A percentile compares a stretch with the other conserved stretches of the same genome.
phyloP scores from a whole-genome alignment of 2,888 invertebrate species.

The Brachylomia viminalis region DNA sequence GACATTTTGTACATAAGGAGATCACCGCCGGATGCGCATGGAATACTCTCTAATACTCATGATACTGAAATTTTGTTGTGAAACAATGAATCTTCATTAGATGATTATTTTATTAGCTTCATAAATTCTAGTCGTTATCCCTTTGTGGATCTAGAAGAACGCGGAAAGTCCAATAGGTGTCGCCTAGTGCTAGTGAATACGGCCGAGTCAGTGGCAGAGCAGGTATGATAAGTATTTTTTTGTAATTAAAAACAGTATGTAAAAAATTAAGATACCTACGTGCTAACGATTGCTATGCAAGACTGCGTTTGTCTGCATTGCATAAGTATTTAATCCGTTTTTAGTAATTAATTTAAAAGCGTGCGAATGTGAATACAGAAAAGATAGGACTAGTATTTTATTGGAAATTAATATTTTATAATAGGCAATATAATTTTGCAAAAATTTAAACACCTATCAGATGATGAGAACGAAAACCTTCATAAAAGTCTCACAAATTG shows the following conservation, averaged over 20 bases:
- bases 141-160: not conserved
- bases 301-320: not conserved
- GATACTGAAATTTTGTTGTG: constrained; percentile 18
- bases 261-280: not conserved
- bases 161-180: not conserved
- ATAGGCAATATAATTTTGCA: not conserved
- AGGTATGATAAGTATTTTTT: not conserved
- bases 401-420: not conserved
- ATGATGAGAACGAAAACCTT: not conserved
- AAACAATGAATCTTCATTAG: not conserved
- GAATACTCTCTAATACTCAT: constrained; percentile 34
- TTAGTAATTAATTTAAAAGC: not conserved
- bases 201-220: no score
- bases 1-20: constrained; percentile 79
- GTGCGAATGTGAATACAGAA: not conserved
- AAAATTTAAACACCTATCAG: not conserved
- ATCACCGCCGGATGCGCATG: constrained; percentile 81
- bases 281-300: not conserved
- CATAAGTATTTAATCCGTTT: not conserved
- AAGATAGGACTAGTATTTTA: not conserved
- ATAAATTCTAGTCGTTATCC: not conserved
- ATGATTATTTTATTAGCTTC: not conserved
- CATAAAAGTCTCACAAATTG: not conserved
- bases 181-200: not conserved
- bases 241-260: not conserved